Evolutionary conservation across 2,888 invertebrate species (phyloP).

Genomic region (Ceramica pisi): DNA sequence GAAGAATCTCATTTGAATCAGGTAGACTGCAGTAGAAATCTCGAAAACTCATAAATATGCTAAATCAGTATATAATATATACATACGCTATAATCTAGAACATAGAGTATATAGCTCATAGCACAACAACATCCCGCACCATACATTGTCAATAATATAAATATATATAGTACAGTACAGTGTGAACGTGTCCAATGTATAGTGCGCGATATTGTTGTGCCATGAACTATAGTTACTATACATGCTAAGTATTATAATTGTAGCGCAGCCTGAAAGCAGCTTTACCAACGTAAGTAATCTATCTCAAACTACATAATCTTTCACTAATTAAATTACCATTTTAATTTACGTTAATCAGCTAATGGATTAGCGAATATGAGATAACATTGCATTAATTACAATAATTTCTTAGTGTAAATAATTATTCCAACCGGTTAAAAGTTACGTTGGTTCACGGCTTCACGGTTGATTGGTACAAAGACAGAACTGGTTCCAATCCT

Average conservation of each 20-base stretch:
- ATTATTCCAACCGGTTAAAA: conserved; percentile 34
- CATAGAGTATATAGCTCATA: too few relatives aligned
- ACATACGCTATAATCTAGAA: too few relatives aligned
- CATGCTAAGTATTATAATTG: too few relatives aligned
- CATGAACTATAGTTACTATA: too few relatives aligned
- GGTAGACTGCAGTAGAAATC: neutral
- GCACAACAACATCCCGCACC: too few relatives aligned
- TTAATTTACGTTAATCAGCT: conserved; percentile 38
- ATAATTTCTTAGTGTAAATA: conserved; percentile 45
- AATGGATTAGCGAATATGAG: conserved; percentile 50
- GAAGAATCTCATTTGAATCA: neutral
- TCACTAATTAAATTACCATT: conserved; percentile 23
- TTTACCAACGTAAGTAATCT: neutral
- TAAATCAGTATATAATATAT: neutral
- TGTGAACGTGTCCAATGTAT: too few relatives aligned
- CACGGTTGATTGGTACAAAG: conserved; percentile 49
- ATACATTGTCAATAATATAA: too few relatives aligned
- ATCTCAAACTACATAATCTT: neutral
- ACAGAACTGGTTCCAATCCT: conserved; percentile 53
- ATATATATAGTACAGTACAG: too few relatives aligned
- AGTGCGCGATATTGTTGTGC: too few relatives aligned
- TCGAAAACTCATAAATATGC: too few relatives aligned
- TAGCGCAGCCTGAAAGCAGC: too few relatives aligned
- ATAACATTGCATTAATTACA: conserved; percentile 55
- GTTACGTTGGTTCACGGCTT: conserved; percentile 51